These are phyloP conservation scores for Maccullochella peelii DNA, from an alignment of 2,113 vertebrate species.

Conservation along the genomic window DNA sequence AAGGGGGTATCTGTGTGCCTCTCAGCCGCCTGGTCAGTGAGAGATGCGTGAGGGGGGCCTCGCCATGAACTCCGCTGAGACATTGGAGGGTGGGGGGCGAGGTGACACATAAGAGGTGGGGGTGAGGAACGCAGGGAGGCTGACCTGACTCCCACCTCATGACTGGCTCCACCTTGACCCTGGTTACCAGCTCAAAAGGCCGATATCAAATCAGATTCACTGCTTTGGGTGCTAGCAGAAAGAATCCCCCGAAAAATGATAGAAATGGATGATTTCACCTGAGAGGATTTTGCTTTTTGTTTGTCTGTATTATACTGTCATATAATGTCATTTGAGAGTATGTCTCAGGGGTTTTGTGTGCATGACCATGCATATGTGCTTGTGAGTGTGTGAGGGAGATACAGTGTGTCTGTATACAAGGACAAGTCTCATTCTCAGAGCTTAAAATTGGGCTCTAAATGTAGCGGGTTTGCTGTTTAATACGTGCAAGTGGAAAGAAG, in stretches of 20 bases:
- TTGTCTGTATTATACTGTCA: conserved; percentile 40
- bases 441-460: conserved; percentile 36
- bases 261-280: conserved; percentile 18
- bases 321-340: conserved; percentile 35
- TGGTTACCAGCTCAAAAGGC: conserved; percentile 34
- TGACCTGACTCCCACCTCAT: conserved; percentile 69
- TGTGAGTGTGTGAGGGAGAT: conserved; percentile 28
- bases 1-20: conserved; percentile 87
- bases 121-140: conserved; percentile 27
- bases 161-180: conserved; percentile 46
- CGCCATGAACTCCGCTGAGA: conserved; percentile 64
- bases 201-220: conserved; percentile 46
- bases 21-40: conserved; percentile 85
- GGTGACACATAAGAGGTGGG: conserved; percentile 35
- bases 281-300: conserved; percentile 45
- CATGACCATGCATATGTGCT: conserved; percentile 22
- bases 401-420: conserved; percentile 21
- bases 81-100: conserved; percentile 38
- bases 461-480: conserved; percentile 3
- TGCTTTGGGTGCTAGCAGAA: conserved; percentile 41
- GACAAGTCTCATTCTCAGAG: conserved; percentile 19
- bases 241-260: conserved; percentile 30
- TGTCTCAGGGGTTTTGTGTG: conserved; percentile 16
- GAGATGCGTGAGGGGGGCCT: conserved; percentile 75
- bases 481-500: not conserved